A percentile compares a stretch with the other conserved stretches of the same genome.
Conservation (phyloP, 2,113 vertebrate species). For the Corvus hawaiiensis region DNA sequence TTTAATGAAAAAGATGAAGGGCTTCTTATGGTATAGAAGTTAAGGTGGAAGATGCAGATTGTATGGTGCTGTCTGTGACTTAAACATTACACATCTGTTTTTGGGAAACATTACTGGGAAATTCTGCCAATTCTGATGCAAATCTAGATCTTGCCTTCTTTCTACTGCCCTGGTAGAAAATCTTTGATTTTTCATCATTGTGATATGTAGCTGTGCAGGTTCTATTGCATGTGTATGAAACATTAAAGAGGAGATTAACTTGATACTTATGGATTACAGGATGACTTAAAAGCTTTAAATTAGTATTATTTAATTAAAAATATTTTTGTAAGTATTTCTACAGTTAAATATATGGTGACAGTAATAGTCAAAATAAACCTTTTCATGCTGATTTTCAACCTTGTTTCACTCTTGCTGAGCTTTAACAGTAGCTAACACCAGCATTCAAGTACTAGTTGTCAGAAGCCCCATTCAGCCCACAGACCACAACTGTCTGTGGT, state of each 20-base stretch:
- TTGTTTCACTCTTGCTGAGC: neutral
- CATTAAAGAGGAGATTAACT: neutral
- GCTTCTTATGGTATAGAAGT: neutral
- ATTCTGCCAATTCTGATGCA: neutral
- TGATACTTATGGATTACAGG: neutral
- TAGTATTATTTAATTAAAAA: neutral
- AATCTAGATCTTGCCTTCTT: neutral
- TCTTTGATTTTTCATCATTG: neutral
- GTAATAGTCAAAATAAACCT: neutral
- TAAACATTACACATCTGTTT: neutral
- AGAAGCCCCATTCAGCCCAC: neutral
- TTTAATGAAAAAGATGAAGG: neutral
- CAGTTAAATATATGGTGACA: neutral
- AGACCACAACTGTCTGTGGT: neutral
- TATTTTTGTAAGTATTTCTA: neutral
- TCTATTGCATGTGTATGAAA: neutral
- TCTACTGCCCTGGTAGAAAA: neutral
- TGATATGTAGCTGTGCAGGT: accelerated
- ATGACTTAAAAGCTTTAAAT: neutral
- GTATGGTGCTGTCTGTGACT: neutral
- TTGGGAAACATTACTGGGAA: neutral
- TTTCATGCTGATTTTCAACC: neutral
- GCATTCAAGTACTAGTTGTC: neutral
- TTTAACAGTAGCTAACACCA: neutral
- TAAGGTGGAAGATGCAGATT: neutral